phyloP scores from a whole-genome alignment of 2,113 vertebrate genomes.

The Lophochroa leadbeateri region DNA sequence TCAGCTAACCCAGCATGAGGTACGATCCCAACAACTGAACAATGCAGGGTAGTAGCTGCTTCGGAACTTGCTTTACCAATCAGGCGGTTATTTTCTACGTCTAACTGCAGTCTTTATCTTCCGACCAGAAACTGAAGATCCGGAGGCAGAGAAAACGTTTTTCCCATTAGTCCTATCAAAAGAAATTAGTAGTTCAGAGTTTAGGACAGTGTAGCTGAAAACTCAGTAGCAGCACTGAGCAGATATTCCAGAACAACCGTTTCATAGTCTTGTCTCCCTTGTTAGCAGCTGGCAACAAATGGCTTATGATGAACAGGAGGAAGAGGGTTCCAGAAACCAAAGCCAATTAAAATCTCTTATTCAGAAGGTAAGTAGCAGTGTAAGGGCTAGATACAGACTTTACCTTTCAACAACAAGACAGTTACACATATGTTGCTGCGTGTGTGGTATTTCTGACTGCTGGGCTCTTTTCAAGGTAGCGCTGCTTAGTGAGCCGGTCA shows the following conservation, averaged over 20 bases:
- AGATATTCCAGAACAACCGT: slow-evolving; percentile 23
- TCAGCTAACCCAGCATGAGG: slow-evolving; percentile 72
- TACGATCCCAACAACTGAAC: slow-evolving; percentile 73
- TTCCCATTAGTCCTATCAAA: slow-evolving; percentile 79
- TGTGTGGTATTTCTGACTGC: neutral
- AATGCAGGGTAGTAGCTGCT: slow-evolving; percentile 71
- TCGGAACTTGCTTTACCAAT: slow-evolving; percentile 64
- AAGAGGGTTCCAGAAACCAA: slow-evolving; percentile 29
- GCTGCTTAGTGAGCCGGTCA: neutral
- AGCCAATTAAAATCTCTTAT: neutral
- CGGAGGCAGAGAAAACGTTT: slow-evolving; percentile 75
- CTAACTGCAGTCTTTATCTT: slow-evolving; percentile 97
- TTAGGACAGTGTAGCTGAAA: slow-evolving; percentile 13
- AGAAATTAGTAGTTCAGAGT: slow-evolving; percentile 57
- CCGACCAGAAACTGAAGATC: slow-evolving; percentile 82
- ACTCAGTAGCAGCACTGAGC: slow-evolving; percentile 24
- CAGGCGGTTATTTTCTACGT: slow-evolving; percentile 86
- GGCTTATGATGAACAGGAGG: neutral
- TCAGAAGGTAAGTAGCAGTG: neutral
- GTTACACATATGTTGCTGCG: neutral
- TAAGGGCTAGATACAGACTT: neutral
- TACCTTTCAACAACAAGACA: neutral
- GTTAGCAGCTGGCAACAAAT: slow-evolving; percentile 22
- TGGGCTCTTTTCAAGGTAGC: neutral
- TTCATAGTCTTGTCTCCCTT: slow-evolving; percentile 15